These are phyloP conservation scores for Sebastolobus alascanus DNA, from an alignment of 2,797 vertebrate genomes.

Conservation along the genomic window DNA sequence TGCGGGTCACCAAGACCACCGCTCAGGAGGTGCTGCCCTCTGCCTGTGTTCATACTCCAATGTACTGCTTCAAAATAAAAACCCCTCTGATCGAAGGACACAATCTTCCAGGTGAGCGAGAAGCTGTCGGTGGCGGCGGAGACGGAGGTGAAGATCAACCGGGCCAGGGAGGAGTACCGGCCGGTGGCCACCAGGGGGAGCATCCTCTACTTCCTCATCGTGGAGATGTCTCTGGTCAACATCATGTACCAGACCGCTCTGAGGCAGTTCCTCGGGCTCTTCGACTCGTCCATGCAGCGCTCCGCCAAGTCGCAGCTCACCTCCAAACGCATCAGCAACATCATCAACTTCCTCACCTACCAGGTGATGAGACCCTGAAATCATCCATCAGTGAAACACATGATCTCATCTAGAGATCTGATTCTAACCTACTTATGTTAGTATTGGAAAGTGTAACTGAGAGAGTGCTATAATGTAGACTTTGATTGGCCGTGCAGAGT, in stretches of 20 bases:
- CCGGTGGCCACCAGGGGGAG: constrained; percentile 89
- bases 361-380: constrained; percentile 69
- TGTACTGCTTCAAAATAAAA: background rate
- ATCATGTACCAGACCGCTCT: constrained; percentile 92
- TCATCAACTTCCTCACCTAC: constrained; percentile 87
- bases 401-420: no score
- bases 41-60: background rate
- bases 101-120: constrained; percentile 73
- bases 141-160: constrained; percentile 86
- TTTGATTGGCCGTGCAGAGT: no score
- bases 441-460: no score
- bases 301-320: constrained; percentile 86
- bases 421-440: no score
- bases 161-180: constrained; percentile 90
- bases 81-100: background rate
- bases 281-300: constrained; percentile 86
- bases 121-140: constrained; percentile 79
- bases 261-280: constrained; percentile 88
- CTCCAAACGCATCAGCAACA: constrained; percentile 85
- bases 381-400: no score
- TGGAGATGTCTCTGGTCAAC: constrained; percentile 91
- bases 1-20: constrained; percentile 87
- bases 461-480: no score
- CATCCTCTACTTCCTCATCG: constrained; percentile 91
- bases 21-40: constrained; percentile 85